Evolutionary conservation across 1,140 invertebrate genomes (phyloP).

Genomic region (Heliconius melpomene): DNA sequence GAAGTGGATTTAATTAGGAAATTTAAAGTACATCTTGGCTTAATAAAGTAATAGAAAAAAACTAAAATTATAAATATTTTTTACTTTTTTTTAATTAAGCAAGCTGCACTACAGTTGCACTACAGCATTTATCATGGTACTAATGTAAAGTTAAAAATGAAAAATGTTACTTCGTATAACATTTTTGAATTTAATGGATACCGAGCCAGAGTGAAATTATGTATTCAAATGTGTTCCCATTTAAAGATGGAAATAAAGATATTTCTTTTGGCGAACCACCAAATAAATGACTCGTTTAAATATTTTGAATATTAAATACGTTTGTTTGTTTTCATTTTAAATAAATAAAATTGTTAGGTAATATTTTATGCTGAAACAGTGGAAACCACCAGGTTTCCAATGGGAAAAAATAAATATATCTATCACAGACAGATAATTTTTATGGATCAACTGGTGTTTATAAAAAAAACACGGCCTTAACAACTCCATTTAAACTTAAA

Average conservation of each 20-base stretch:
- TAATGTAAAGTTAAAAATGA: background rate
- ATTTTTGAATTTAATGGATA: background rate
- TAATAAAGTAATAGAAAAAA: too few relatives aligned
- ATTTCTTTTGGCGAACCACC: constrained; percentile 4
- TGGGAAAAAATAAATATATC: too few relatives aligned
- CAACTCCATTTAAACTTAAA: too few relatives aligned
- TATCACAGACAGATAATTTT: too few relatives aligned
- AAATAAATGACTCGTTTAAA: background rate
- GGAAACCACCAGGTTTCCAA: too few relatives aligned
- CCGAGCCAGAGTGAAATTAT: background rate
- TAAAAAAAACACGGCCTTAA: too few relatives aligned
- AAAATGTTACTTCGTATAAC: background rate
- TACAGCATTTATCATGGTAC: background rate
- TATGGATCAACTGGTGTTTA: too few relatives aligned
- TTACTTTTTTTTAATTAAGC: background rate
- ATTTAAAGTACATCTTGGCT: too few relatives aligned
- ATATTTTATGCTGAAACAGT: too few relatives aligned
- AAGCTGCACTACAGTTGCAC: background rate
- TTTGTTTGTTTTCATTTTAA: background rate
- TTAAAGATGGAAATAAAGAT: background rate
- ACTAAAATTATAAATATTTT: background rate
- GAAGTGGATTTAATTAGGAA: too few relatives aligned
- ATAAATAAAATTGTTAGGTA: too few relatives aligned
- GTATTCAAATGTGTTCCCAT: constrained; percentile 5
- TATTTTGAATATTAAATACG: background rate